phyloP scores from a whole-genome alignment of 2,888 invertebrate species.

The Aspidapion aeneum region DNA sequence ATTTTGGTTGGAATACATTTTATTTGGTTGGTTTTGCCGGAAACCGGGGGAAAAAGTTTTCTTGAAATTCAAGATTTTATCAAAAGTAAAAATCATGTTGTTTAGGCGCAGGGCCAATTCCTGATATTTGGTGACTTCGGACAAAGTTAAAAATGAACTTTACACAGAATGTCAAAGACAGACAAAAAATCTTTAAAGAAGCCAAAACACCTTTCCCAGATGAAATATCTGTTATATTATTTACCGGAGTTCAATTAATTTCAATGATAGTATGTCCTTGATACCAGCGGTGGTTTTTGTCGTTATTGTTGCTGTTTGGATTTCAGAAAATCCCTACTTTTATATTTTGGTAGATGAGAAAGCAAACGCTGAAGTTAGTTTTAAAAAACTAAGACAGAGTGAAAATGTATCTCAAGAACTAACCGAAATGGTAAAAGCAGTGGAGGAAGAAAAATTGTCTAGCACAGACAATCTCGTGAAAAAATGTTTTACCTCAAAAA shows the following conservation, averaged over 20 bases:
- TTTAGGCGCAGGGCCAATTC: too few relatives aligned
- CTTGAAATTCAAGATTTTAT: slow-evolving; percentile 23
- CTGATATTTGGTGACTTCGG: too few relatives aligned
- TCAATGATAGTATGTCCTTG: slow-evolving; percentile 55
- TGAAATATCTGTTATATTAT: slow-evolving; percentile 66
- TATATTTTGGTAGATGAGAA: slow-evolving; percentile 36
- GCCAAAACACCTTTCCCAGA: slow-evolving; percentile 48
- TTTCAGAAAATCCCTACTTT: slow-evolving; percentile 34
- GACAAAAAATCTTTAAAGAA: slow-evolving; percentile 63
- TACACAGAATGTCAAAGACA: slow-evolving; percentile 75
- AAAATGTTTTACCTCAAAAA: slow-evolving; percentile 20
- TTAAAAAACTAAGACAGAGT: slow-evolving; percentile 54
- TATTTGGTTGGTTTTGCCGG: slow-evolving; percentile 16
- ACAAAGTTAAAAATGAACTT: too few relatives aligned
- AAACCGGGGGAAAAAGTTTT: slow-evolving; percentile 32
- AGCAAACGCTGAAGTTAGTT: slow-evolving; percentile 60
- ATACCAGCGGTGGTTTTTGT: slow-evolving; percentile 29
- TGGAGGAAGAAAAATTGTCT: slow-evolving; percentile 22
- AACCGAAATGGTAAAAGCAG: slow-evolving; percentile 19
- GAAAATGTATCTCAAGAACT: slow-evolving; percentile 28
- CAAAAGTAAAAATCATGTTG: slow-evolving; percentile 4
- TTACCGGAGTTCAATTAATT: slow-evolving; percentile 69
- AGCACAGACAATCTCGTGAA: slow-evolving; percentile 10
- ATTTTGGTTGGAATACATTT: slow-evolving; percentile 16
- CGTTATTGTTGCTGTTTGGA: slow-evolving; percentile 24